Base-by-base conservation (phyloP, 2,113 vertebrate species). In the Pterocles orientalis region DNA sequence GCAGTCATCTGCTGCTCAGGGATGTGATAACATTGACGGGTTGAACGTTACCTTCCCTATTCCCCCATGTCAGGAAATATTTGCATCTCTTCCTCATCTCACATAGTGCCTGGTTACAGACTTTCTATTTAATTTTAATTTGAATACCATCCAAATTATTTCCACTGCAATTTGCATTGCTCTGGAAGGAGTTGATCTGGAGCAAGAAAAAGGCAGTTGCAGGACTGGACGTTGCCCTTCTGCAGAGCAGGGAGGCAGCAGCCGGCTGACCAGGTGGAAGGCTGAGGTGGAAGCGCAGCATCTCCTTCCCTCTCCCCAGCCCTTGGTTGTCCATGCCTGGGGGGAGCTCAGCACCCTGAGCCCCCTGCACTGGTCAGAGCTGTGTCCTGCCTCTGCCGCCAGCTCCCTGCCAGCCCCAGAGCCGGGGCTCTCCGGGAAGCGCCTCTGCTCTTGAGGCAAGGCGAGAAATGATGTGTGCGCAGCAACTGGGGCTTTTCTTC, bases 321-420 rank as follows among this genome's bases (percentile, higher is more conserved):
- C 47, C 47, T 68, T 71, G 20, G n/a, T n/a, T 71, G 25, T 43
- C 31, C 25, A 14, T 1, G 3, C 11, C 2, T 2, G 1, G 25
- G n/a, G 69, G 10, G 54, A 73, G 43, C 14, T 68, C 26, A n/a
- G 60, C 6, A 3, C 9, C 39, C 39, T 34, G 34, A 33, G 12
- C 0, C 24, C 18, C 6, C 50, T 8, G 3, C 1, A 1, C 60
- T 2, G 2, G 12, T n/a, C 0, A 0, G 61, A 83, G 31, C 14
- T 58, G 24, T 50, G 62, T 81, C 68, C 43, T 88, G 75, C 12
- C 18, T 14, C 12, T 71, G 17, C 10, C 76, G 25, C 29, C 6
- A 3, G 29, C 33, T 88, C 41, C 60, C n/a, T 21, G 43, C 34
- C 3, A 5, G 26, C 51, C 51, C 48, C 43, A 31, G 20, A 69